Evolutionary conservation across 2,113 vertebrate species (phyloP).

Genomic region (Bos javanicus): DNA sequence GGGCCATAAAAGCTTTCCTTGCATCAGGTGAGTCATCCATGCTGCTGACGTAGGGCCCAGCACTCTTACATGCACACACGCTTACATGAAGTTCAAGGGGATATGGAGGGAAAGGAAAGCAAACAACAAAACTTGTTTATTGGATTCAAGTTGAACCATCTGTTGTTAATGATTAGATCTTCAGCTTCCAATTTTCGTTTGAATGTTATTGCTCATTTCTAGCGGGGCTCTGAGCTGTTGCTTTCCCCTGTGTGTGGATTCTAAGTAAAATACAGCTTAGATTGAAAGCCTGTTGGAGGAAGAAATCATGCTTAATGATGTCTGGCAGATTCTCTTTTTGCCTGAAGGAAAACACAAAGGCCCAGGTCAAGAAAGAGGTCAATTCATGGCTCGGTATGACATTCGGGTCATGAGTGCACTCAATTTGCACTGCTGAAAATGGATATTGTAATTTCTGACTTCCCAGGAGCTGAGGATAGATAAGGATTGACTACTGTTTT

Average conservation of each 20-base stretch:
- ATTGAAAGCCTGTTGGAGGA: conserved; percentile 74
- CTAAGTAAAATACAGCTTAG: conserved; percentile 79
- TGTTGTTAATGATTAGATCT: conserved; percentile 86
- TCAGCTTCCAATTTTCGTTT: conserved; percentile 84
- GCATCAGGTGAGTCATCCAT: conserved; percentile 58
- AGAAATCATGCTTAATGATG: conserved; percentile 77
- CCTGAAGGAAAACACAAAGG: conserved; percentile 23
- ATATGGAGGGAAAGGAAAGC: background rate
- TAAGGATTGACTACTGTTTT: conserved; percentile 49
- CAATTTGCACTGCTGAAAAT: conserved; percentile 19
- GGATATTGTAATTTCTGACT: background rate
- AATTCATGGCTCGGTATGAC: background rate
- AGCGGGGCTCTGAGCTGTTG: conserved; percentile 63
- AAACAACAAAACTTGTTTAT: conserved; percentile 80
- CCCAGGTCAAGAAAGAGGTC: conserved; percentile 39
- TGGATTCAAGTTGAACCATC: conserved; percentile 81
- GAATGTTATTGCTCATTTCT: conserved; percentile 86
- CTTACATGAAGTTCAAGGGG: conserved; percentile 44
- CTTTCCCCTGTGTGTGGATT: conserved; percentile 70
- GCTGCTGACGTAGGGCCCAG: conserved; percentile 21
- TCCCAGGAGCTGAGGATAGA: conserved; percentile 3
- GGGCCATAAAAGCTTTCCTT: conserved; percentile 51
- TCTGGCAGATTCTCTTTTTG: conserved; percentile 65
- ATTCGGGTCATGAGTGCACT: background rate
- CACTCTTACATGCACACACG: conserved; percentile 36